Percentiles rank a stretch among this genome's conserved stretches.
These are phyloP conservation scores for Eulemur coronatus DNA, from an alignment of 2,797 vertebrate species.

Conservation along the genomic window DNA sequence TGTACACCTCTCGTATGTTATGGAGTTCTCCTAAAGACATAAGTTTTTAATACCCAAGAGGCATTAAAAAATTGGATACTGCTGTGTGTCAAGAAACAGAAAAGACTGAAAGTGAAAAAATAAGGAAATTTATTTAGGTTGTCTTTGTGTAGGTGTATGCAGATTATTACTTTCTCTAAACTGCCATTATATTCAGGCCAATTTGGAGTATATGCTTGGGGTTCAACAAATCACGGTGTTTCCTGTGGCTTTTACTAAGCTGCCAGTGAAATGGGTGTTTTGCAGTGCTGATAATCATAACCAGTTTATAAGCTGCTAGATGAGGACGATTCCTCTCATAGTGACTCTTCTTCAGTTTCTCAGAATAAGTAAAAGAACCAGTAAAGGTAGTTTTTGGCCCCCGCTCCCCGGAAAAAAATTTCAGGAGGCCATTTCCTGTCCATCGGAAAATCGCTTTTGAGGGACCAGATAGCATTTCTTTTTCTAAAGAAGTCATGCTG, in stretches of 20 bases:
- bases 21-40: neutral
- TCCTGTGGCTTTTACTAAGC: neutral
- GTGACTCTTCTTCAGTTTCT: neutral
- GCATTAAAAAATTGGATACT: neutral
- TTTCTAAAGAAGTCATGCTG: slow-evolving; percentile 30
- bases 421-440: neutral
- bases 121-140: neutral
- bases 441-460: slow-evolving; percentile 47
- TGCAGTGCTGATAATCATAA: neutral
- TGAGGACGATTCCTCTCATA: neutral
- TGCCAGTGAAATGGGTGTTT: neutral
- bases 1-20: neutral
- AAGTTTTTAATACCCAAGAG: neutral
- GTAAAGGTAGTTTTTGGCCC: neutral
- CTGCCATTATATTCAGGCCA: neutral
- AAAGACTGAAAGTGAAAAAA: neutral
- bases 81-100: neutral
- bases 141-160: neutral
- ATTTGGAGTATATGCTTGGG: neutral
- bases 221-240: neutral
- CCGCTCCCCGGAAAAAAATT: neutral
- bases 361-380: neutral
- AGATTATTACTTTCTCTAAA: neutral
- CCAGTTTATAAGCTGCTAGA: neutral
- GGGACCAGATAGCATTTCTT: slow-evolving; percentile 1